A percentile compares a stretch with the other conserved stretches of the same genome.
These are phyloP conservation scores for Monochamus alternatus DNA, from an alignment of 2,888 invertebrate species.

Conservation along the genomic window DNA sequence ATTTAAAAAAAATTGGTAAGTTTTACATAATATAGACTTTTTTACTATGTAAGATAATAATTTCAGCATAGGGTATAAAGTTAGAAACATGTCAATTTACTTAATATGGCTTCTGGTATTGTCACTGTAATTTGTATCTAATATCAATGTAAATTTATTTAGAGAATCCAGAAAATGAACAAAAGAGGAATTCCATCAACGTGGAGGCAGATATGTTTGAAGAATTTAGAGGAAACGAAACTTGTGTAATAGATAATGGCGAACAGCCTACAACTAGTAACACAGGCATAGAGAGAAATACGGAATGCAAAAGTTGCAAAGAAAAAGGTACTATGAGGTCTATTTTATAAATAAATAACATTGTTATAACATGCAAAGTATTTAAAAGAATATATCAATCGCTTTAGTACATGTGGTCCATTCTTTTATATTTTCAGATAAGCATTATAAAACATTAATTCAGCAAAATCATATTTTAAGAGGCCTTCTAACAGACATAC, in stretches of 20 bases:
- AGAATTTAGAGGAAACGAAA: background rate
- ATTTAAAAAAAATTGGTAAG: background rate
- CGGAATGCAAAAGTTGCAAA: background rate
- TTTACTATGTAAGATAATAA: too few relatives aligned
- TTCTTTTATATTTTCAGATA: background rate
- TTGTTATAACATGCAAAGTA: background rate
- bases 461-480: conserved; percentile 2
- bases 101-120: too few relatives aligned
- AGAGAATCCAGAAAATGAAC: background rate
- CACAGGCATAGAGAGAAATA: background rate
- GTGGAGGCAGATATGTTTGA: too few relatives aligned
- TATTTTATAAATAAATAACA: background rate
- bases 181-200: background rate
- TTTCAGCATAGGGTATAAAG: too few relatives aligned
- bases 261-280: background rate
- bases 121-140: background rate
- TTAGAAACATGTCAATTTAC: too few relatives aligned
- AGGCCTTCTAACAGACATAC: background rate
- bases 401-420: background rate
- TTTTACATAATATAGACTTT: background rate
- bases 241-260: background rate
- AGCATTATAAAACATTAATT: background rate
- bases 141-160: background rate
- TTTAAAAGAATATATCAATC: background rate
- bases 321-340: background rate